A percentile compares a stretch with the other conserved stretches of the same genome.
These are phyloP conservation scores for Druceiella hillmani DNA, from an alignment of 2,888 invertebrate species.

Conservation along the genomic window DNA sequence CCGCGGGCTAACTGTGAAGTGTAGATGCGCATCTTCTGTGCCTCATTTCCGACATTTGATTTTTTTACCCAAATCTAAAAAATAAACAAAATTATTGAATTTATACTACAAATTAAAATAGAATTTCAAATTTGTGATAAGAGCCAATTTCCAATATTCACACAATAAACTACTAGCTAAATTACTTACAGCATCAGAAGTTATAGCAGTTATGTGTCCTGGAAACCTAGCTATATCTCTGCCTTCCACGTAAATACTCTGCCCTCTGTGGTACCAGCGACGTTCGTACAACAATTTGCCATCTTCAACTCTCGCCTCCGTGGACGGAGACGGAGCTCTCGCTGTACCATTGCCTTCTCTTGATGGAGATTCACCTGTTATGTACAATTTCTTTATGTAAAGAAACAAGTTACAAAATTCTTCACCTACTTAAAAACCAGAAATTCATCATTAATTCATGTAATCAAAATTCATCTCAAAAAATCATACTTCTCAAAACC, in stretches of 20 bases:
- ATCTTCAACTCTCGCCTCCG: slow-evolving; percentile 89
- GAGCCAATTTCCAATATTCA: background rate
- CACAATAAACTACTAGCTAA: background rate
- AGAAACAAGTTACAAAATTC: too few relatives aligned
- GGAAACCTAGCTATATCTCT: slow-evolving; percentile 80
- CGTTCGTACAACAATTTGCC: slow-evolving; percentile 91
- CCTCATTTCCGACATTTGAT: slow-evolving; percentile 54
- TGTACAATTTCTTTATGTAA: too few relatives aligned
- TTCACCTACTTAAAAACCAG: too few relatives aligned
- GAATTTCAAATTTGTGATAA: background rate
- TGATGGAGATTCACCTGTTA: slow-evolving; percentile 42
- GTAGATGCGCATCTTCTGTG: slow-evolving; percentile 77
- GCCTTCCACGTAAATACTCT: slow-evolving; percentile 87
- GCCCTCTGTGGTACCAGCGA: slow-evolving; percentile 93
- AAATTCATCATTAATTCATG: too few relatives aligned
- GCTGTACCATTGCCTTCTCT: slow-evolving; percentile 33
- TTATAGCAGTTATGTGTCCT: slow-evolving; percentile 87
- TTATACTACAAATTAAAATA: background rate
- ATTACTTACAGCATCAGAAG: slow-evolving; percentile 74
- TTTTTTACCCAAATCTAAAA: slow-evolving; percentile 89
- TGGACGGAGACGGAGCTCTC: slow-evolving; percentile 42
- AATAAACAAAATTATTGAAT: slow-evolving; percentile 21
- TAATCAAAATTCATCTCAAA: too few relatives aligned
- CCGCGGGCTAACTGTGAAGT: slow-evolving; percentile 81
- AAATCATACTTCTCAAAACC: too few relatives aligned